Percentiles rank a stretch among this genome's conserved stretches.
Evolutionary conservation across 2,113 vertebrate genomes (phyloP).

Genomic region (Urocitellus parryii): DNA sequence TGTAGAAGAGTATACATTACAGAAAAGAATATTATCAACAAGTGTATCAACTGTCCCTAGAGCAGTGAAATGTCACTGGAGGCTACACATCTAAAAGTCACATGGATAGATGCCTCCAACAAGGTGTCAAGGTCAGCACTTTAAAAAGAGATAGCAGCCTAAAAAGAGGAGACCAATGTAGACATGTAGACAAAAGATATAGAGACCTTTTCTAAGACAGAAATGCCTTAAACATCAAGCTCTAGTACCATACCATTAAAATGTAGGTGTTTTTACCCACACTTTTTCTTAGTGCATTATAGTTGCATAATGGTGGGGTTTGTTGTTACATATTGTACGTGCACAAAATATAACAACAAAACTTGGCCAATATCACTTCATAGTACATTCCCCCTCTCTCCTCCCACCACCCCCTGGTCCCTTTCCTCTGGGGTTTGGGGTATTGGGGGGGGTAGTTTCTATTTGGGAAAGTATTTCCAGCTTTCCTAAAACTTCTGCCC

Average conservation of each 20-base stretch:
- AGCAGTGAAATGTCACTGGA: neutral
- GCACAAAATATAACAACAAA: no score
- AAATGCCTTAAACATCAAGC: neutral
- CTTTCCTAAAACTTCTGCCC: neutral
- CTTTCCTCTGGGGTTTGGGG: no score
- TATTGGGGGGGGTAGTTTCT: neutral
- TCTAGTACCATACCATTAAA: neutral
- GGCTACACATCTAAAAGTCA: constrained; percentile 11
- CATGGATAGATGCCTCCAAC: neutral
- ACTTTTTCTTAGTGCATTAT: no score
- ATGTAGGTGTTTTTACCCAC: no score
- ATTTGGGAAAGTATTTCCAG: constrained; percentile 2
- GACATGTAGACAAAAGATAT: neutral
- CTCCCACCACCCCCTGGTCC: no score
- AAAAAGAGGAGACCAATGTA: neutral
- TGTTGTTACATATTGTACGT: no score
- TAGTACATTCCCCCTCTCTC: no score
- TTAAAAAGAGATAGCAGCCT: neutral
- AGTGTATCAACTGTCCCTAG: neutral
- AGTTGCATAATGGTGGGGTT: no score
- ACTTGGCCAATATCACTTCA: no score
- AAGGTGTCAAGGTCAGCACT: neutral
- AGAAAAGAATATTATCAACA: neutral
- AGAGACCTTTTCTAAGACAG: neutral
- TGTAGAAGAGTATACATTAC: neutral